A percentile compares a stretch with the other conserved stretches of the same genome.
Evolutionary conservation across 2,113 vertebrate species (phyloP).

Genomic region (Archocentrus centrarchus): DNA sequence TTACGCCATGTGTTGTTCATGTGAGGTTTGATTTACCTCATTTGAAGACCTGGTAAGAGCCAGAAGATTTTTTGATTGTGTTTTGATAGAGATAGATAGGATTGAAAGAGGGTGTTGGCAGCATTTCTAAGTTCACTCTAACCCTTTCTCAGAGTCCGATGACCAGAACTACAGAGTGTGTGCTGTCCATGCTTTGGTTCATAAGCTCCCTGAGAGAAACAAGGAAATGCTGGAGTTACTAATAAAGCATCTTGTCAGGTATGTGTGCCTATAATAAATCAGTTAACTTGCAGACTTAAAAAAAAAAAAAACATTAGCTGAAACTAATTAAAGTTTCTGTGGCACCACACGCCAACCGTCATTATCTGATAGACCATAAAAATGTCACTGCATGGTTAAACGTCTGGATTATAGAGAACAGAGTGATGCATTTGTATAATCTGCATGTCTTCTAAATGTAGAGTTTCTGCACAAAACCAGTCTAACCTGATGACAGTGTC

Average conservation of each 20-base stretch:
- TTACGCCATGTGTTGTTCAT: neutral
- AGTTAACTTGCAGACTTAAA: slow-evolving; percentile 26
- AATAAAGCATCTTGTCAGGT: slow-evolving; percentile 94
- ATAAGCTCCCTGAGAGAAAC: slow-evolving; percentile 93
- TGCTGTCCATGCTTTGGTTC: slow-evolving; percentile 91
- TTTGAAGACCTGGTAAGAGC: neutral
- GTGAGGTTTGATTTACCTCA: neutral
- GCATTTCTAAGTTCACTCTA: neutral
- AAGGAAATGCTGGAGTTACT: slow-evolving; percentile 96
- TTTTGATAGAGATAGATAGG: neutral
- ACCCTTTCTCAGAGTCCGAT: slow-evolving; percentile 87
- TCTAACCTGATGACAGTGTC: slow-evolving; percentile 97
- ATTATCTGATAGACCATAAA: neutral
- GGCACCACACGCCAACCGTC: neutral
- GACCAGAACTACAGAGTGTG: slow-evolving; percentile 96
- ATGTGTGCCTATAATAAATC: slow-evolving; percentile 56
- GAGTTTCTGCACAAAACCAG: slow-evolving; percentile 93
- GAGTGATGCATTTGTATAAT: neutral
- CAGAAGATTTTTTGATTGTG: neutral
- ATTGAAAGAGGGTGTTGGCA: neutral
- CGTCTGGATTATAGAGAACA: neutral
- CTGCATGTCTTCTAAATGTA: slow-evolving; percentile 48
- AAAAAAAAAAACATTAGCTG: no score
- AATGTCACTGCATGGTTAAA: neutral
- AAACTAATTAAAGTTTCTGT: slow-evolving; percentile 30